Conservation (phyloP, 2,113 vertebrate genomes). For the Periophthalmodon schlosseri region DNA sequence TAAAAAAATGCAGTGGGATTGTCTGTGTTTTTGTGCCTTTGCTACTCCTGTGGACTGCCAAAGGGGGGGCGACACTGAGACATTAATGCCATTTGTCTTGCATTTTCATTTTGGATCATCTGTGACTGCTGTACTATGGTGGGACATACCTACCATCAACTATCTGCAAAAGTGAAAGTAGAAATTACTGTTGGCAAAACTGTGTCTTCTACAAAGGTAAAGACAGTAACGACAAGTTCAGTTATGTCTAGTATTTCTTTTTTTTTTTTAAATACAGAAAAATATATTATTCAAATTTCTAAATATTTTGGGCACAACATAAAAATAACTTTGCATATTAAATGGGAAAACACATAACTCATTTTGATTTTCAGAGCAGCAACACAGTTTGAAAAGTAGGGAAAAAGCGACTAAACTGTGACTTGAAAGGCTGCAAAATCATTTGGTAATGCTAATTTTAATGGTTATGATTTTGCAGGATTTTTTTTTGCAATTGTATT, state of each 20-base stretch:
- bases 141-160: slow-evolving; percentile 11
- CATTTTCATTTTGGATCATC: slow-evolving; percentile 25
- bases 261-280: not conserved
- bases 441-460: not conserved
- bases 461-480: not conserved
- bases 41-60: slow-evolving; percentile 65
- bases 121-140: slow-evolving; percentile 29
- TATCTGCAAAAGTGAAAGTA: slow-evolving; percentile 19
- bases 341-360: too few relatives aligned
- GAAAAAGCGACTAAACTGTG: too few relatives aligned
- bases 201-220: slow-evolving; percentile 46
- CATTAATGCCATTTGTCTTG: slow-evolving; percentile 32
- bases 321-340: not conserved
- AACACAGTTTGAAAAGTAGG: too few relatives aligned
- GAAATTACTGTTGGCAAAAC: slow-evolving; percentile 30
- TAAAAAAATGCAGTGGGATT: slow-evolving; percentile 14
- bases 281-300: not conserved
- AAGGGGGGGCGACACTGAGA: slow-evolving; percentile 58
- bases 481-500: not conserved
- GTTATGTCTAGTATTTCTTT: not conserved
- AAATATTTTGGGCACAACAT: not conserved
- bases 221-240: slow-evolving; percentile 25
- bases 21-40: slow-evolving; percentile 79
- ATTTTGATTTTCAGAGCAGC: too few relatives aligned
- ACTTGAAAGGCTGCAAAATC: not conserved